A percentile compares a stretch with the other conserved stretches of the same genome.
Conservation (phyloP, 2,888 invertebrate genomes). For the Oligia fasciuncula region DNA sequence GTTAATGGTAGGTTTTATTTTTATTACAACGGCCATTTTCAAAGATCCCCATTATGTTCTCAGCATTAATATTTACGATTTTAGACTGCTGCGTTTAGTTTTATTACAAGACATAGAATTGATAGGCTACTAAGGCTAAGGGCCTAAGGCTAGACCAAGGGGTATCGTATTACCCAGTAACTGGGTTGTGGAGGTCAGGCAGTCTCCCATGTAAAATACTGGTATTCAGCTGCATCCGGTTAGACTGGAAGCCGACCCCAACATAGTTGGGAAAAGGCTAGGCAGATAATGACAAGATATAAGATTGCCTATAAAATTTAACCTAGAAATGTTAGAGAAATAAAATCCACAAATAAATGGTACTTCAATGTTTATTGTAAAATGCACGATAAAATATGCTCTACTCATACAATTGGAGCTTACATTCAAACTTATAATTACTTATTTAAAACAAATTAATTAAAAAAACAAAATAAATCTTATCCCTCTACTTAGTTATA, state of each 20-base stretch:
- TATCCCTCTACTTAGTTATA: slow-evolving; percentile 33
- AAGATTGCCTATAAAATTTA: too few relatives aligned
- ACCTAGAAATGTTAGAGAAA: not conserved
- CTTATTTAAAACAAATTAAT: slow-evolving; percentile 49
- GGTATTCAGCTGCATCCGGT: not conserved
- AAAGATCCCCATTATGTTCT: not conserved
- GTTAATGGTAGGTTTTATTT: not conserved
- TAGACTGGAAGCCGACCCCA: not conserved
- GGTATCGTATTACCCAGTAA: too few relatives aligned
- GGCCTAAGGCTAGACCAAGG: too few relatives aligned
- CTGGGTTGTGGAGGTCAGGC: not conserved
- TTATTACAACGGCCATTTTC: not conserved
- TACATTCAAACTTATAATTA: slow-evolving; percentile 50
- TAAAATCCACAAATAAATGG: slow-evolving; percentile 41
- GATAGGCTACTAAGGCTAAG: too few relatives aligned
- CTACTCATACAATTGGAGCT: slow-evolving; percentile 46
- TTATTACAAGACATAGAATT: not conserved
- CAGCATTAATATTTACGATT: not conserved
- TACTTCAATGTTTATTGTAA: slow-evolving; percentile 60
- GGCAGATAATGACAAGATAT: too few relatives aligned
- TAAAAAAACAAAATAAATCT: slow-evolving; percentile 49
- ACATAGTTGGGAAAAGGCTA: not conserved
- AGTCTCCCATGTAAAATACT: not conserved
- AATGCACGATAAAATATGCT: slow-evolving; percentile 50
- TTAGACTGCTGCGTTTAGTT: not conserved